These are phyloP conservation scores for Agriopis aurantiaria DNA, from an alignment of 2,888 invertebrate genomes.

Conservation along the genomic window DNA sequence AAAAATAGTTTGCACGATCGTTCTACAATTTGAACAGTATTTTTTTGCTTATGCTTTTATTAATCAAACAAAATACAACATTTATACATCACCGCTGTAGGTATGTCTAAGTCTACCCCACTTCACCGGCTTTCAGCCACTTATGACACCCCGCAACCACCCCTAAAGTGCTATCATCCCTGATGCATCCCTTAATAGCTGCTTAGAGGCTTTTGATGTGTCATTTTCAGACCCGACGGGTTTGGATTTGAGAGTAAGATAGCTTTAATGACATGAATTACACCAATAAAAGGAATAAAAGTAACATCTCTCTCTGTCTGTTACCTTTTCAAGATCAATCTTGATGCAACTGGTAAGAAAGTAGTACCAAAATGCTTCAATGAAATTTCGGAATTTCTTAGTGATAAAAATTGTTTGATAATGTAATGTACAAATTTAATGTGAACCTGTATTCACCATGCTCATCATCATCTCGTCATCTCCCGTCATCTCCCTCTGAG, in stretches of 20 bases:
- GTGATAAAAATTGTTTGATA: too few relatives aligned
- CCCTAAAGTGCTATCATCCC: conserved; percentile 46
- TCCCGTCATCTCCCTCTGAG: too few relatives aligned
- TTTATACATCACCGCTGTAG: conserved; percentile 18
- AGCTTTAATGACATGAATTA: background rate
- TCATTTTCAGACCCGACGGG: background rate
- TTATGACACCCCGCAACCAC: conserved; percentile 46
- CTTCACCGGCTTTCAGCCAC: conserved; percentile 56
- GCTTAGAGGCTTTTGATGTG: conserved; percentile 42
- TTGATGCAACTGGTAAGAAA: too few relatives aligned
- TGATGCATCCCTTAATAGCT: conserved; percentile 48
- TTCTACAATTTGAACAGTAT: background rate
- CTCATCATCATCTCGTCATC: too few relatives aligned
- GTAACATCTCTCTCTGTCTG: too few relatives aligned
- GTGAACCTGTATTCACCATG: too few relatives aligned
- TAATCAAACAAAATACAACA: background rate
- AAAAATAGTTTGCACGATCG: too few relatives aligned
- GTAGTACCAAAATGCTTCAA: too few relatives aligned
- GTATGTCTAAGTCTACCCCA: conserved; percentile 39
- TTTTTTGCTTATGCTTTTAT: background rate
- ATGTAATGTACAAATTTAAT: too few relatives aligned
- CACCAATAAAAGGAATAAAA: background rate
- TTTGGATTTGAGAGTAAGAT: background rate
- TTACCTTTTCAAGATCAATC: too few relatives aligned
- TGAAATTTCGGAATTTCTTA: too few relatives aligned